phyloP scores from a whole-genome alignment of 2,888 invertebrate species.

The Autographa gamma region DNA sequence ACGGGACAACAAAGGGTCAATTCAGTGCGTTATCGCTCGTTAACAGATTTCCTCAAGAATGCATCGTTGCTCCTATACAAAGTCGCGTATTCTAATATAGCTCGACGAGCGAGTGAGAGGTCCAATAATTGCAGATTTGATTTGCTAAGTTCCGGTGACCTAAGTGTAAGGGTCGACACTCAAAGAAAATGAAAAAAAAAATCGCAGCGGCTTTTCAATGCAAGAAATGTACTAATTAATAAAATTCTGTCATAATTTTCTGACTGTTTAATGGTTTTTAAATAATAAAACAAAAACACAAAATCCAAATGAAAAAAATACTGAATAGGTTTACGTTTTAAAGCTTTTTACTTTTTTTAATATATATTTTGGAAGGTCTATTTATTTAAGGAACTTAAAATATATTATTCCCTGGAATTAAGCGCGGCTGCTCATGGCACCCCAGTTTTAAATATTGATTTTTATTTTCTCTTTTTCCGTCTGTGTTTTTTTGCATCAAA shows the following conservation, averaged over 20 bases:
- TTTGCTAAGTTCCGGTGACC: not conserved
- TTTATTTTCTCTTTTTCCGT: not conserved
- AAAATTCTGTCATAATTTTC: no score
- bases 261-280: no score
- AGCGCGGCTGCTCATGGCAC: not conserved
- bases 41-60: not conserved
- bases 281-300: no score
- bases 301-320: no score
- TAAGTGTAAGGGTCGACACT: not conserved
- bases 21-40: not conserved
- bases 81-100: not conserved
- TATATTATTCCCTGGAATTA: no score
- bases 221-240: no score
- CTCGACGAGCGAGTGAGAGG: not conserved
- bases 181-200: not conserved
- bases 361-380: no score
- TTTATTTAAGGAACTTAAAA: no score
- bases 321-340: no score
- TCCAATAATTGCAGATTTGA: conserved; percentile 3
- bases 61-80: not conserved
- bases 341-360: no score
- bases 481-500: not conserved
- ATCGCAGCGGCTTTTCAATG: no score
- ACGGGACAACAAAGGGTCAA: not conserved
- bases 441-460: not conserved